Evolutionary conservation across 2,888 invertebrate species (phyloP), one percentile per base, ranked within the genome.

Genomic region (Cerastoderma edule): DNA sequence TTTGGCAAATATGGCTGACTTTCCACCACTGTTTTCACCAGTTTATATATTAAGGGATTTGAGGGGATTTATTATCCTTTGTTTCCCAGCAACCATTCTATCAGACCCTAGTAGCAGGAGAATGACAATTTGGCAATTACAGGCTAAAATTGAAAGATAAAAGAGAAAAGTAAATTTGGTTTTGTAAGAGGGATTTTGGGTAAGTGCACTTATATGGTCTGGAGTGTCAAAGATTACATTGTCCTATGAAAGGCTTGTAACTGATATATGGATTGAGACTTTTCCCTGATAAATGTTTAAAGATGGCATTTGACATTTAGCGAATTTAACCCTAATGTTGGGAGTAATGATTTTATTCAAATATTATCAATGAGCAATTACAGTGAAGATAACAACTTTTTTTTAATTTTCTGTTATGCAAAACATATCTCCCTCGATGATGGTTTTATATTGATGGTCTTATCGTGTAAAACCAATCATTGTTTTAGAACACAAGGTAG

Each of bases 141-240:
- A 22, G 57, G 57, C 27, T 19, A 57, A n/a, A 33, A 57, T 60
- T 24, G 35, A 27, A 8, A 60, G 60, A 60, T 60, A 60, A 60
- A 60, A 60, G 39, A 39, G 39, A 60, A 60, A 60, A 60, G 60
- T 60, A 2, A 60, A 60, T 1, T 60, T 39, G 39, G 27, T 10
- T 60, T 60, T 60, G 60, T 39, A 27, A 24, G 27, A 10, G 10
- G n/a, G 19, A 35, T 39, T 24, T 44, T 39, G 5, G 22, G 22
- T 39, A 60, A 60, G 60, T 60, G 60, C 60, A 60, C 35, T 60
- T 60, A 39, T 27, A 39, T 35, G n/a, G 60, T 60, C 60, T 60
- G 10, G 22, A 13, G 16, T 35, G 60, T 39, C 60, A 60, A 24
- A 24, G 60, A 60, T 39, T 24, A 60, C n/a, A 39, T 24, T 39